Evolutionary conservation across 2,113 vertebrate species (phyloP).

Genomic region (Colinus virginianus): DNA sequence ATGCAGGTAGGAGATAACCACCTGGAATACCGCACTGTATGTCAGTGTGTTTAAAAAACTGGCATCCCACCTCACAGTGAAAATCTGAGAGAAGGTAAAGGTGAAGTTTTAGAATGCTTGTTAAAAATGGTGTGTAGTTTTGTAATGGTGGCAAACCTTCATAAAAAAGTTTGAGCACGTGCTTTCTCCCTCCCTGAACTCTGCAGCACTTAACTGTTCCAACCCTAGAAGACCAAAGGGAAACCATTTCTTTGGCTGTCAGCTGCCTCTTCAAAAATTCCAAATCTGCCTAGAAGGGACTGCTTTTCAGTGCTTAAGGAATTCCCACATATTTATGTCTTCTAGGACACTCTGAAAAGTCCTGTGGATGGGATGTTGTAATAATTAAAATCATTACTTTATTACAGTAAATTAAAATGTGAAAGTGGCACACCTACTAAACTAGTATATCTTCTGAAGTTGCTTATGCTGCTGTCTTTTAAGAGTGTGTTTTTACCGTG

Average conservation of each 20-base stretch:
- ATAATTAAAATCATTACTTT: background rate
- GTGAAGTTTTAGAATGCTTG: background rate
- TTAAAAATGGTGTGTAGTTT: background rate
- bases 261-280: background rate
- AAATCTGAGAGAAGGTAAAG: background rate
- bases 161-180: background rate
- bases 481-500: background rate
- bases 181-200: background rate
- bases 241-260: background rate
- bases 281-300: background rate
- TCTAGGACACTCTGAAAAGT: background rate
- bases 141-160: background rate
- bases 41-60: background rate
- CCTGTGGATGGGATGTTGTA: background rate
- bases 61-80: background rate
- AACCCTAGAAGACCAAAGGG: background rate
- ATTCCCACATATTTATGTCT: background rate
- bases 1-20: slow-evolving; percentile 88
- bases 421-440: background rate
- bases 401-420: background rate
- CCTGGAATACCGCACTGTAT: background rate
- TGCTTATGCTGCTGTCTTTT: background rate
- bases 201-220: background rate
- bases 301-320: background rate
- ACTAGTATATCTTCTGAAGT: background rate